phyloP scores from a whole-genome alignment of 2,113 vertebrate genomes.

The Narcine bancroftii region DNA sequence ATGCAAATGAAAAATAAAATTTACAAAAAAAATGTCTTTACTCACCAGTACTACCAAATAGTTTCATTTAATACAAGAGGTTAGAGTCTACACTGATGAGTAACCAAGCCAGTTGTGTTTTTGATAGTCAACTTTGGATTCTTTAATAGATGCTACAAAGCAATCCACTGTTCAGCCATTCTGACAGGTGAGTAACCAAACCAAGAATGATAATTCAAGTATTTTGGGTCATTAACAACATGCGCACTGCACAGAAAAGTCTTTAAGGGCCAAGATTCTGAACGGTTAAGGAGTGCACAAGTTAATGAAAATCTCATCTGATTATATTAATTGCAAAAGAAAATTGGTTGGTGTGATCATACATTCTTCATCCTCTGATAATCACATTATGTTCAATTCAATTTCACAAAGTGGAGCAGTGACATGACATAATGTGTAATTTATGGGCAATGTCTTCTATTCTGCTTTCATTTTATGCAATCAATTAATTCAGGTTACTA shows the following conservation, averaged over 20 bases:
- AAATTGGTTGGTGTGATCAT: not conserved
- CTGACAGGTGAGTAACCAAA: not conserved
- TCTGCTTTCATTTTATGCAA: not conserved
- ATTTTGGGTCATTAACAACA: not conserved
- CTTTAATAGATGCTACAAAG: not conserved
- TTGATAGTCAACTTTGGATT: not conserved
- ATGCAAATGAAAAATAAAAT: too few species aligned
- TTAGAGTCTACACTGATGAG: not conserved
- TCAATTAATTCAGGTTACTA: not conserved
- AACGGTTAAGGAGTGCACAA: not conserved
- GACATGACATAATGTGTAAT: too few species aligned
- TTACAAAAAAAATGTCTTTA: too few species aligned
- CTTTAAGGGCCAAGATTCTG: not conserved
- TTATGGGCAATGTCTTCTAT: not conserved
- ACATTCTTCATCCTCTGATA: not conserved
- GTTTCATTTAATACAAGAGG: not conserved
- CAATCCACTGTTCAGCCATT: not conserved
- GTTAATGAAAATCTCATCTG: not conserved
- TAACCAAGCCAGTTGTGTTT: not conserved
- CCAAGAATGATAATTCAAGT: not conserved
- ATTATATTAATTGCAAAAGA: not conserved
- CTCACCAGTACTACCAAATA: not conserved
- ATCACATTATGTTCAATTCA: not conserved
- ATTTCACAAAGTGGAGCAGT: not conserved
- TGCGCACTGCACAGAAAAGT: not conserved